Evolutionary conservation across 2,888 invertebrate species (phyloP), one percentile per base, ranked within the genome.

Genomic region (Buathra laborator): DNA sequence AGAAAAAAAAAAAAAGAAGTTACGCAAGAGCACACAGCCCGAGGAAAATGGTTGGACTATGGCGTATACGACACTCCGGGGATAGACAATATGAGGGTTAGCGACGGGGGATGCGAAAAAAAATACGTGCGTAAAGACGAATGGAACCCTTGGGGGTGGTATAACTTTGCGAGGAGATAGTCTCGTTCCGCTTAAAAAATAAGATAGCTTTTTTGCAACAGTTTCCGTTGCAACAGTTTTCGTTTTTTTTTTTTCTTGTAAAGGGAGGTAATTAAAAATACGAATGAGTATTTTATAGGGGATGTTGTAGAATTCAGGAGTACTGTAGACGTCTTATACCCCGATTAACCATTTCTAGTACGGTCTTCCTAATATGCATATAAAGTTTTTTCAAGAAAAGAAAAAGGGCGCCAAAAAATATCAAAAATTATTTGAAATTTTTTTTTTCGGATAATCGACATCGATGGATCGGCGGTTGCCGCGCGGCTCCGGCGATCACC

Each of bases 111-210:
- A 70, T 62, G 86, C 66, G 37, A 68, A 72, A 81, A 77, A 71
- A 75, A 80, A 24, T 48, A 70, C 3, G 62, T 74, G 81, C 81
- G 78, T 78, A 70, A 86, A 89, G 91, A 92, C 89, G 88, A 89
- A 92, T 92, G 87, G 87, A 89, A 87, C 92, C 91, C 92, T 87
- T 71, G 92, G 89, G 92, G 86, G 90, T 88, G 90, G 89, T 89
- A 90, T 87, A 87, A 84, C 88, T 86, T 76, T 76, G 77, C 75
- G 78, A 67, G 67, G 66, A 51, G 64, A 71, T 48, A 44, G 56
- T 62, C 66, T 64, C 78, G 37, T 78, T 37, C 37, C 46, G 6
- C n/a, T 71, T 46, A 19, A 19, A 72, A 80, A 72, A 67, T 81
- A 51, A 72, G 6, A n/a, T 68, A 59, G 12, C 10, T 37, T 37